Base-by-base conservation (phyloP, 2,113 vertebrate species). In the Ochotona princeps region DNA sequence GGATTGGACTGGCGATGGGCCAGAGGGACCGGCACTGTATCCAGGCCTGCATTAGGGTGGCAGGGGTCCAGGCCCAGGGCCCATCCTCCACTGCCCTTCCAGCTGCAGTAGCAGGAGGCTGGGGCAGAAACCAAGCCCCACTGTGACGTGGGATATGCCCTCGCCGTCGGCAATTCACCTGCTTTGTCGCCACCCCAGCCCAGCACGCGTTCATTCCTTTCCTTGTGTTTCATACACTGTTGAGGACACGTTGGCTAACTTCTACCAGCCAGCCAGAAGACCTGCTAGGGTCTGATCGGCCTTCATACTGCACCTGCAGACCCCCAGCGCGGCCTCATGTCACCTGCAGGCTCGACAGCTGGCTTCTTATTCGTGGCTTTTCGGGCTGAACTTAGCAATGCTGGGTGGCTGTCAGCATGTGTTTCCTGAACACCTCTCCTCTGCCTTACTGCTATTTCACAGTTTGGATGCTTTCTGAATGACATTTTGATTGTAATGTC, bases 311-410 rank as follows among this genome's bases (percentile, higher is more conserved):
- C 57, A 61, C 26, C 66, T 44, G 5, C 57, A 81, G 28, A 35
- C 49, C 18, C 17, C 72, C 47, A 30, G 47, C 47, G 35, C 25
- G 38, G 85, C 28, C 2, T 0, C 5, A 6, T 57, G 35, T 60
- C 30, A 20, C 9, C 2, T 0, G 1, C 5, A 25, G 28, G 5
- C 30, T 44, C 38, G 4, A 30, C 10, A 1, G 0, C 13, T 60
- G 26, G 15, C 54, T 17, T 21, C 7, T 54, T 66, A 57, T 5
- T 57, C 21, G 1, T 9, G 21, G 15, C 3, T 92, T 49, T 35
- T 38, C 13, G 21, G 17, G 18, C 49, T 61, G 76, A 13, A 12
- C 9, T 67, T 8, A 2, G 17, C 1, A 15, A 21, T 17, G 5
- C 21, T 54, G 54, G 35, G 8, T 23, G 44, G 12, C 78, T 28